Evolutionary conservation across 2,113 vertebrate species (phyloP).

Genomic region (Sialia sialis): DNA sequence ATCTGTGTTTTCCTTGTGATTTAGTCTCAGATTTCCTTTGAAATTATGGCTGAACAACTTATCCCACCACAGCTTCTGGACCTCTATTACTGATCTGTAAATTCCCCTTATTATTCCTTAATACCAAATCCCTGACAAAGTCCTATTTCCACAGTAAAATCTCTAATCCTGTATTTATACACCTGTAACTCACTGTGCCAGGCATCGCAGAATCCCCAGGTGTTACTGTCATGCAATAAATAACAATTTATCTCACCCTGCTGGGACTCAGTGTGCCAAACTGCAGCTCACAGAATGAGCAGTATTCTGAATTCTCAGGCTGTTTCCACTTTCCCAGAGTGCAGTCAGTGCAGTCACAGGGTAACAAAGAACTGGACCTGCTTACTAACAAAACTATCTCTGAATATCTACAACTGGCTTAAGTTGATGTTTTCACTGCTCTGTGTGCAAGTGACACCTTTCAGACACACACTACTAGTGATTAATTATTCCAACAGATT

Average conservation of each 20-base stretch:
- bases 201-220: neutral
- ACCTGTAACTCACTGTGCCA: neutral
- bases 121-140: neutral
- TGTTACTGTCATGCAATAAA: neutral
- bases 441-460: neutral
- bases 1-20: neutral
- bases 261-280: neutral
- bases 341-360: neutral
- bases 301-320: neutral
- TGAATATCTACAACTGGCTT: neutral
- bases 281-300: neutral
- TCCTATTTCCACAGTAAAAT: neutral
- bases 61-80: neutral
- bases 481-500: neutral
- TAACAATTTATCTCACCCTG: neutral
- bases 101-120: neutral
- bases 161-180: neutral
- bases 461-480: neutral
- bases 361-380: neutral
- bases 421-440: neutral
- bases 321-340: accelerated
- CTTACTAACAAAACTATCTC: neutral
- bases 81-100: neutral
- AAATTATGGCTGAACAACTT: neutral
- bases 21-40: neutral